Percentiles rank a stretch among this genome's conserved stretches.
Evolutionary conservation across 2,888 invertebrate species (phyloP).

Genomic region (Caenorhabditis sulstoni): DNA sequence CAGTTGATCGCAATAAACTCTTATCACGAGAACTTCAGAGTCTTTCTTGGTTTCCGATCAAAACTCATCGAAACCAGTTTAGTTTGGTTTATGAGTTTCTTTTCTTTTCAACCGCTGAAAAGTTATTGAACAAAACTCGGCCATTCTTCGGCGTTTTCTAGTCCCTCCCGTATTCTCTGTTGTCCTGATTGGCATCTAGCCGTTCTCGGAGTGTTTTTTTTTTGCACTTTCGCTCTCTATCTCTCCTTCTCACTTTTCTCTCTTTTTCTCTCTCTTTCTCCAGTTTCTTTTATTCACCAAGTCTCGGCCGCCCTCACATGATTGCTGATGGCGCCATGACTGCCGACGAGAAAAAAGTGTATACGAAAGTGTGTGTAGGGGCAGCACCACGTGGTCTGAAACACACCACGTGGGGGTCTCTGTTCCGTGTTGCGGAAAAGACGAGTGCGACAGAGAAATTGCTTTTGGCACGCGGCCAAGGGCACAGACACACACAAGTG

Average conservation of each 20-base stretch:
- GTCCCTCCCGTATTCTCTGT: too few species aligned
- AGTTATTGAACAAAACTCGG: too few species aligned
- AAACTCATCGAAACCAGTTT: too few species aligned
- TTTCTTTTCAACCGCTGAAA: too few species aligned
- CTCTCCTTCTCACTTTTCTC: conserved; percentile 1
- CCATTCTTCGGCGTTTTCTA: too few species aligned
- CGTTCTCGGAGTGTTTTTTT: too few species aligned
- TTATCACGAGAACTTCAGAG: too few species aligned
- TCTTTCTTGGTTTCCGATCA: too few species aligned
- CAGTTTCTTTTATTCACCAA: background rate
- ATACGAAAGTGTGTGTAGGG: conserved; percentile 35
- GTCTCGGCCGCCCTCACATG: conserved; percentile 29
- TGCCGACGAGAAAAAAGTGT: conserved; percentile 18
- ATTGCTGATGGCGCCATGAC: conserved; percentile 52
- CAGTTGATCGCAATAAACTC: too few species aligned
- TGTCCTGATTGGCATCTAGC: too few species aligned
- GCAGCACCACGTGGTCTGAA: conserved; percentile 48
- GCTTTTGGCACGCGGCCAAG: conserved; percentile 32
- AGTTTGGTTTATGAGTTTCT: too few species aligned
- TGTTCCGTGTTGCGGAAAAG: conserved; percentile 38
- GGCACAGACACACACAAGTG: background rate
- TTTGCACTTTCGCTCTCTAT: background rate
- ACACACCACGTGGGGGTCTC: conserved; percentile 47
- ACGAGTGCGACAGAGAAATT: conserved; percentile 1
- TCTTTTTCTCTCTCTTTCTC: background rate